phyloP scores from a whole-genome alignment of 2,113 vertebrate species.

The Bos javanicus region DNA sequence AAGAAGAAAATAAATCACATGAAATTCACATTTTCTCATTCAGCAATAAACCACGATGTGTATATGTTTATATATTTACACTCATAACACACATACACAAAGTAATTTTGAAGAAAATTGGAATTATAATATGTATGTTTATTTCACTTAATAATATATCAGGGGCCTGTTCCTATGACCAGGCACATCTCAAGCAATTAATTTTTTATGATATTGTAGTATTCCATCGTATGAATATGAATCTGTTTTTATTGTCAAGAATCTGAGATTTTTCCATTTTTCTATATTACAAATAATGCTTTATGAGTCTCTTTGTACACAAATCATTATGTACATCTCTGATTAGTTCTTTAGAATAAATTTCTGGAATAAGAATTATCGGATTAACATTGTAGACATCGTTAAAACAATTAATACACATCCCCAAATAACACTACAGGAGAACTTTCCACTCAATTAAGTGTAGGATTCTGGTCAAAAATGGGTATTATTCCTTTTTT shows the following conservation, averaged over 20 bases:
- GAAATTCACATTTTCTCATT: not conserved
- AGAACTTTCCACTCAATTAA: not conserved
- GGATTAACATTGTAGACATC: not conserved
- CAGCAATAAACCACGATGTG: not conserved
- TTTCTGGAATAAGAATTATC: not conserved
- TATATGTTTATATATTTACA: not conserved
- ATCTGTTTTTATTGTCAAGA: not conserved
- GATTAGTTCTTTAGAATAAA: constrained; percentile 21
- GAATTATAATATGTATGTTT: not conserved
- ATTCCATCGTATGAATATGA: not conserved
- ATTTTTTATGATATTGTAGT: not conserved
- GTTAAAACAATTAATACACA: not conserved
- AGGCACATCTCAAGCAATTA: not conserved
- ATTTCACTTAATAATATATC: constrained; percentile 2
- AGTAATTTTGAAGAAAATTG: not conserved
- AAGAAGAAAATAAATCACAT: constrained; percentile 3
- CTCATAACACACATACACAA: not conserved
- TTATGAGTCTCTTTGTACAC: not conserved
- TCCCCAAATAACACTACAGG: not conserved
- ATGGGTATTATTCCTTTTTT: not conserved
- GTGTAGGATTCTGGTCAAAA: not conserved
- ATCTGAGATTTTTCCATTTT: constrained; percentile 21
- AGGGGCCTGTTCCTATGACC: not conserved
- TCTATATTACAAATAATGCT: not conserved
- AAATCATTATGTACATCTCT: not conserved